Conservation (phyloP, 2,113 vertebrate species). For the Camelus dromedarius region DNA sequence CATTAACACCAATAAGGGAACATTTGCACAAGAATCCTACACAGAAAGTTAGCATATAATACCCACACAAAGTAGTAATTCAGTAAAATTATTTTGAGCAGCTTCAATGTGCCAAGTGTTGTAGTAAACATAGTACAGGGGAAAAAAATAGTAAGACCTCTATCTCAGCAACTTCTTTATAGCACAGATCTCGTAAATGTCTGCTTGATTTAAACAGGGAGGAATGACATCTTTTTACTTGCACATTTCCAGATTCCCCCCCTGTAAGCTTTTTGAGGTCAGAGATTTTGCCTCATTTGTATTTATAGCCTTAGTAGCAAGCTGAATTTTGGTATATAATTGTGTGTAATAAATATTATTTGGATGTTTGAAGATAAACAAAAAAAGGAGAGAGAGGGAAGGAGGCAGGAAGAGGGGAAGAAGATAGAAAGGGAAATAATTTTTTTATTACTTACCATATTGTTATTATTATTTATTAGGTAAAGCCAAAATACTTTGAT, state of each 20-base stretch:
- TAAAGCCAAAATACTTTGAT: not conserved
- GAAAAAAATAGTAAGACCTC: not conserved
- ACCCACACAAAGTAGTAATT: not conserved
- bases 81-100: not conserved
- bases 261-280: not conserved
- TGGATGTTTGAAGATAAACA: not conserved
- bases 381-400: rapidly evolving
- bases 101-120: not conserved
- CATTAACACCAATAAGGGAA: not conserved
- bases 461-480: not conserved
- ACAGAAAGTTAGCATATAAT: not conserved
- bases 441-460: not conserved
- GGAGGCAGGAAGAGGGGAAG: not conserved
- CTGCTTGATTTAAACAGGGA: not conserved
- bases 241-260: not conserved
- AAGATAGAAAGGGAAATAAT: not conserved
- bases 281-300: not conserved
- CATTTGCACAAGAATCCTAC: not conserved
- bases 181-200: not conserved
- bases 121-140: not conserved
- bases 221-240: not conserved
- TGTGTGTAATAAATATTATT: not conserved
- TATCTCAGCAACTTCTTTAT: not conserved
- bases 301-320: not conserved
- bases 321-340: not conserved